Base-by-base conservation (phyloP, 2,888 invertebrate species). In the Suillia variegata region DNA sequence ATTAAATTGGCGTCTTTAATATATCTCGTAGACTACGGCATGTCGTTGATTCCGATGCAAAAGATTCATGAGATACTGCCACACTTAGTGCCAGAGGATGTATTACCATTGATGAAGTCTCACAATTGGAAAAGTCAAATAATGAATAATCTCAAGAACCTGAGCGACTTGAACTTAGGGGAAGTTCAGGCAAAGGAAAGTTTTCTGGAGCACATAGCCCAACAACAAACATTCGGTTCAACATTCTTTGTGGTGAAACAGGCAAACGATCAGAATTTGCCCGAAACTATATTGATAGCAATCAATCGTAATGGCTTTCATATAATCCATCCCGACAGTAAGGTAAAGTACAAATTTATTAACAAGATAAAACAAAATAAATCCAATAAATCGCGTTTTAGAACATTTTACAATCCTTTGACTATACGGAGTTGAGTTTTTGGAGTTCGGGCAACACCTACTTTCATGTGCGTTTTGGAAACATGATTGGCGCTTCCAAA, bases 391-490 rank as follows among this genome's bases (percentile, higher is more conserved):
- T n/a, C n/a, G n/a, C n/a, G 20, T 17, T 33, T 47, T 73, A 93
- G 91, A 91, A 93, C 70, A 87, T 94, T 58, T 83, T 96, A 65
- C 88, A 89, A 3, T 91, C 91, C 13, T 92, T 96, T 82, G 90
- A 91, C 21, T 97, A 94, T 82, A 90, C 91, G 1, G 91, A 94
- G 73, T 86, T 98, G 63, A 93, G 92, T 54, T 96, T 96, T 79
- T 98, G 97, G 96, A 95, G 94, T 47, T 94, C 94, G 8, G 96
- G 96, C 12, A 96, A 95, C 79, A 96, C 94, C 0, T 97, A 92
- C 79, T 97, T 97, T 85, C 93, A 94, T 75, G 89, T 96, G 85
- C 94, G 96, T 0, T 93, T 97, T 74, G 96, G 96, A n/a, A 96
- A 94, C 78, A 88, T 97, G 79, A 89, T 97, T 70, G 88, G 92